phyloP scores from a whole-genome alignment of 1,140 invertebrate genomes.

The Drosophila mayri region DNA sequence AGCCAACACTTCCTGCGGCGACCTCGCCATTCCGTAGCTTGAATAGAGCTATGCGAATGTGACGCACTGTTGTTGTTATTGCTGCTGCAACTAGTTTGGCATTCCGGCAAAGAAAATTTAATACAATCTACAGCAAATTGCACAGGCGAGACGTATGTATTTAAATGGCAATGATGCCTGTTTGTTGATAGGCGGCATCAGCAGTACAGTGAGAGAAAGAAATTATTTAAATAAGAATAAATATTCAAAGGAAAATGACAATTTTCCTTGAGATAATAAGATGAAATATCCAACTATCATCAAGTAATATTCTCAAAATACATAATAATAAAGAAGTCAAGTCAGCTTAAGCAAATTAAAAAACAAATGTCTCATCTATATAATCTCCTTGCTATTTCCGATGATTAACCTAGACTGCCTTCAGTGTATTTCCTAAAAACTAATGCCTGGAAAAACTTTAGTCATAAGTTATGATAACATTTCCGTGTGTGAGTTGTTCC shows the following conservation, averaged over 20 bases:
- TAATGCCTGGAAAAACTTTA: constrained; percentile 64
- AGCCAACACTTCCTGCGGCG: constrained; percentile 41
- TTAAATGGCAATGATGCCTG: constrained; percentile 70
- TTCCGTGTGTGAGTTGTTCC: constrained; percentile 51
- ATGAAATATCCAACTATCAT: not conserved
- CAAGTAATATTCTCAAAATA: not conserved
- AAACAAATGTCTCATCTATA: not conserved
- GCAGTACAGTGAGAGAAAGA: constrained; percentile 32
- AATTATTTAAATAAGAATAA: not conserved
- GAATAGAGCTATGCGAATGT: constrained; percentile 25
- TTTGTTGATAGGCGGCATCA: constrained; percentile 56
- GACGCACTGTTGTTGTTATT: constrained; percentile 10
- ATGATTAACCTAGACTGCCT: constrained; percentile 8
- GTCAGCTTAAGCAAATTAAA: not conserved
- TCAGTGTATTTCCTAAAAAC: constrained; percentile 49
- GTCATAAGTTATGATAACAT: constrained; percentile 80
- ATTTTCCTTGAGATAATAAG: not conserved
- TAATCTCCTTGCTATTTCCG: not conserved
- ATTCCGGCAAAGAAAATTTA: constrained; percentile 50
- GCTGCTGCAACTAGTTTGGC: constrained; percentile 22
- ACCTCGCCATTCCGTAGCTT: constrained; percentile 19
- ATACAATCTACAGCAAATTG: constrained; percentile 47
- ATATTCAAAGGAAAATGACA: not conserved
- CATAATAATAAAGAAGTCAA: not conserved
- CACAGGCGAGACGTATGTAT: constrained; percentile 58